Evolutionary conservation across 2,797 vertebrate species (phyloP), one percentile per base, ranked within the genome.

Genomic region (Vireo griseus): DNA sequence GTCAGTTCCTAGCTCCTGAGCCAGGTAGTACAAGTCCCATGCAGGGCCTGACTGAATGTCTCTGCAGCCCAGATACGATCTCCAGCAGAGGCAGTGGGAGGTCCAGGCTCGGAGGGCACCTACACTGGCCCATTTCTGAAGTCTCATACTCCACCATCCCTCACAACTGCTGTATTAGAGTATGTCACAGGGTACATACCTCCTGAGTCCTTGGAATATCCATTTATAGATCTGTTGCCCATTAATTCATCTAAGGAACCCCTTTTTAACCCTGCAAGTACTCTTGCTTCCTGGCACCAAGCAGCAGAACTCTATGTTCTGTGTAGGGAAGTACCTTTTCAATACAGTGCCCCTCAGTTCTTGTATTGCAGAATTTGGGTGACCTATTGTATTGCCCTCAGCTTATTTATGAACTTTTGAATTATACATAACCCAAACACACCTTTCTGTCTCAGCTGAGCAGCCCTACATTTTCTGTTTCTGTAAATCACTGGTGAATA

Each of bases 1-100:
- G 20, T 11, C 40, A 45, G 33, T 61, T 68, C 26, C 18, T 5
- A 33, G 11, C 9, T 61, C 17, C 52, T 50, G 45, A 2, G 2
- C 6, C 48, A 80, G 24, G 9, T 12, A 24, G 25, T 21, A 65
- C 20, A 25, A 11, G 9, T 47, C 5, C 13, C 16, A 25, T 5
- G 15, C n/a, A 55, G 10, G 16, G 8, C 35, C 39, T 0, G 0
- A 9, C 20, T 6, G 0, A 52, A 67, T 13, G 10, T 61, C 44
- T 87, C 74, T 65, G n/a, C 45, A n/a, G 52, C 3, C 35, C 18
- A 5, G 10, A 2, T 3, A 17, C 39, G 6, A 50, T 54, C n/a
- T 37, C 57, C 54, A 75, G 33, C 4, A 6, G 35, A 21, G n/a
- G 8, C 24, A 68, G 5, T 0, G 78, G 16, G 35, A 71, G 31